Evolutionary conservation across 1,140 invertebrate genomes (phyloP).

Genomic region (Pemphigus obesinymphae): DNA sequence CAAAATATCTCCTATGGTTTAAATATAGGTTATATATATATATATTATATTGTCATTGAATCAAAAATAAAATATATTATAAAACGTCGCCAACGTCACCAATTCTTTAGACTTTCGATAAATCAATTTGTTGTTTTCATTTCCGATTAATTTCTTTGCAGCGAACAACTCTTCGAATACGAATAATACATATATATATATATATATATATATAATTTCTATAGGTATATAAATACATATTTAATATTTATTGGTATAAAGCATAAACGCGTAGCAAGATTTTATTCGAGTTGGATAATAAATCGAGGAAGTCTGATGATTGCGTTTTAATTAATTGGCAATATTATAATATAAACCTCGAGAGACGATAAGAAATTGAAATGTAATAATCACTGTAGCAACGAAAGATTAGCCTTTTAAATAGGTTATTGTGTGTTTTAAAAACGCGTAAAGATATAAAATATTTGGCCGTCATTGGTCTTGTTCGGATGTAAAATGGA

Average conservation of each 20-base stretch:
- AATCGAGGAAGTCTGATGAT: not conserved
- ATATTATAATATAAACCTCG: not conserved
- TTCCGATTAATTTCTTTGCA: not conserved
- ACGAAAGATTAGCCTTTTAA: too few relatives aligned
- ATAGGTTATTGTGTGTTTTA: too few relatives aligned
- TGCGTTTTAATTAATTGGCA: not conserved
- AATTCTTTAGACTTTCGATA: not conserved
- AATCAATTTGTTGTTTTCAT: not conserved
- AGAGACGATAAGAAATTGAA: too few relatives aligned
- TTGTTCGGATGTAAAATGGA: not conserved
- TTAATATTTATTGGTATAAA: too few relatives aligned
- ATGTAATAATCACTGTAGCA: not conserved
- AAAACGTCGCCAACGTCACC: not conserved
- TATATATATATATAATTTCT: too few relatives aligned
- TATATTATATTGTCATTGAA: too few relatives aligned
- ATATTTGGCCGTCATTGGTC: not conserved
- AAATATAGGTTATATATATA: too few relatives aligned
- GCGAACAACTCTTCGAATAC: not conserved
- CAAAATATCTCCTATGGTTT: too few relatives aligned
- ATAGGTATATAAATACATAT: too few relatives aligned
- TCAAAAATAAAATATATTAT: not conserved
- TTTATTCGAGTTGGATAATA: not conserved
- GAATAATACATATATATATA: too few relatives aligned
- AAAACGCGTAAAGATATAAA: too few relatives aligned
- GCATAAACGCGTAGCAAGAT: not conserved